Percentiles rank a stretch among this genome's conserved stretches.
These are phyloP conservation scores for Otolemur garnettii DNA, from an alignment of 2,113 vertebrate species.

Conservation along the genomic window DNA sequence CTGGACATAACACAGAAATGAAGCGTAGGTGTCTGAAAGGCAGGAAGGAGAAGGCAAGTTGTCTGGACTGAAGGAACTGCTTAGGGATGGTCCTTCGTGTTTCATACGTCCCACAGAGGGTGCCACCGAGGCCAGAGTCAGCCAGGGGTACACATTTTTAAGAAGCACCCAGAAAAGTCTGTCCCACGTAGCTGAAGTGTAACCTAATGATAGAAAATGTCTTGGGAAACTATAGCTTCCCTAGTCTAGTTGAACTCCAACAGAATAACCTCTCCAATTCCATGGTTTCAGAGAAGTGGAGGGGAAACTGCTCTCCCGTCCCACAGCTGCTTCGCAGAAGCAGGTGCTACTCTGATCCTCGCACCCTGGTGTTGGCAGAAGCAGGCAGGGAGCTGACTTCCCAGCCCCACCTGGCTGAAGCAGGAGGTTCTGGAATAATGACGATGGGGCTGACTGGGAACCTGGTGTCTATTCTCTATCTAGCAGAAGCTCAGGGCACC, in stretches of 20 bases:
- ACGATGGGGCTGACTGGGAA: not conserved
- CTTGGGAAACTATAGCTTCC: not conserved
- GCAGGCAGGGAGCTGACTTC: not conserved
- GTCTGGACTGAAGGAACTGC: not conserved
- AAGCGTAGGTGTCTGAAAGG: not conserved
- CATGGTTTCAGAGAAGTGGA: not conserved
- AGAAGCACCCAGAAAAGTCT: not conserved
- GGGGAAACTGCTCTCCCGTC: not conserved
- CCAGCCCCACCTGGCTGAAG: not conserved
- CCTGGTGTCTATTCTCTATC: too few species aligned
- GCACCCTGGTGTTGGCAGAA: too few species aligned
- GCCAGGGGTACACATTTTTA: not conserved
- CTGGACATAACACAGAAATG: not conserved
- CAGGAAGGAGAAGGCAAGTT: not conserved
- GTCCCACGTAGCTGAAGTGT: not conserved
- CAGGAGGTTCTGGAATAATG: not conserved
- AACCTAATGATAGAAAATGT: not conserved
- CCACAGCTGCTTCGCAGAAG: not conserved
- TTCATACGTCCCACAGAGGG: not conserved
- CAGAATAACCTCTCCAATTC: not conserved
- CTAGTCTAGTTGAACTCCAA: not conserved
- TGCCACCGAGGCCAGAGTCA: not conserved
- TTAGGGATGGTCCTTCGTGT: not conserved
- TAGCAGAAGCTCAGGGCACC: not conserved
- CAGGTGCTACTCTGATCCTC: not conserved